Evolutionary conservation across 2,113 vertebrate genomes (phyloP).

Genomic region (Pionites leucogaster): DNA sequence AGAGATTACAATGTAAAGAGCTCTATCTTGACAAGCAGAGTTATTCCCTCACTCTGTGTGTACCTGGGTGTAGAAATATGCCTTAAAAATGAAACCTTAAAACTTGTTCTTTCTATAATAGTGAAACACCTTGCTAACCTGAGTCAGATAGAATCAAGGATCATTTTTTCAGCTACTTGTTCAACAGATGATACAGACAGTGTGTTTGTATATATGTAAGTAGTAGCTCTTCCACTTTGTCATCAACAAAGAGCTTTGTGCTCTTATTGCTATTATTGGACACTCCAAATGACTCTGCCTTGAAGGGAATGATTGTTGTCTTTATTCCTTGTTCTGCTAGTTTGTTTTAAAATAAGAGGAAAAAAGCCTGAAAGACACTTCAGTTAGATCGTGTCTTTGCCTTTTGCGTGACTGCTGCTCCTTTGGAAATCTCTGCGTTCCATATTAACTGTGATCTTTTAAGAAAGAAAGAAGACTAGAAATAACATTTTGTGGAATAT

Average conservation of each 20-base stretch:
- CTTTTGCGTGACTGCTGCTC: not conserved
- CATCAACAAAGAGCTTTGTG: not conserved
- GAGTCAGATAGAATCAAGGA: not conserved
- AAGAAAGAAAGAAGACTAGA: not conserved
- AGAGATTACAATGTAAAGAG: not conserved
- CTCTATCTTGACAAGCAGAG: not conserved
- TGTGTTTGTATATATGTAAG: not conserved
- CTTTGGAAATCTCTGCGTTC: not conserved
- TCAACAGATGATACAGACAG: accelerated
- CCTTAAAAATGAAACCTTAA: not conserved
- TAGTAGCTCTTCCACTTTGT: not conserved
- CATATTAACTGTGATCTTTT: not conserved
- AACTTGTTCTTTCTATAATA: not conserved
- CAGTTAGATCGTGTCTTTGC: not conserved
- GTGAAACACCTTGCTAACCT: not conserved
- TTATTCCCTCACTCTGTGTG: not conserved
- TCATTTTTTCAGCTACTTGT: not conserved
- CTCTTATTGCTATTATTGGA: not conserved
- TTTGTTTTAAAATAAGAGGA: not conserved
- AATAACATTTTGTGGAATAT: not conserved
- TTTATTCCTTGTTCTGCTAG: not conserved
- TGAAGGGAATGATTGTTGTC: not conserved
- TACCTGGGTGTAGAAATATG: not conserved
- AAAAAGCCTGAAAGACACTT: not conserved
- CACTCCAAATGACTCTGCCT: not conserved